phyloP scores from a whole-genome alignment of 2,113 vertebrate genomes.

The Tringa solitaria region DNA sequence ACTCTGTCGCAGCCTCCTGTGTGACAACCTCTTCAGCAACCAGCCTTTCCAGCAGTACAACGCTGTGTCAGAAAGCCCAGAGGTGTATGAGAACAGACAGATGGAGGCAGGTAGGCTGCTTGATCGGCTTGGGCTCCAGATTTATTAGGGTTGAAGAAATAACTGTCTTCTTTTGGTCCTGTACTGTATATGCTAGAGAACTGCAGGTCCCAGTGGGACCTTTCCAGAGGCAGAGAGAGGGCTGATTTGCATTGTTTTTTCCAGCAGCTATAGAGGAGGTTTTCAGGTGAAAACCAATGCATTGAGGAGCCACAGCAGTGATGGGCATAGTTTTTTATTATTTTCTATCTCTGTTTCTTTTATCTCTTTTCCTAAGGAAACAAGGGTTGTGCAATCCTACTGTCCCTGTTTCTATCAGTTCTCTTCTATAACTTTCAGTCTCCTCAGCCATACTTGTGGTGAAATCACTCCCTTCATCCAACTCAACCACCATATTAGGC shows the following conservation, averaged over 20 bases:
- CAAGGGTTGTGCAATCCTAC: background rate
- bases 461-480: background rate
- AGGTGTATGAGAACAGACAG: constrained; percentile 39
- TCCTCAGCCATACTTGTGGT: background rate
- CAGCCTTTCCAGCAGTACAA: constrained; percentile 84
- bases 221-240: background rate
- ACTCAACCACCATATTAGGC: background rate
- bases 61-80: constrained; percentile 49
- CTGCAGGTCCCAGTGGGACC: background rate
- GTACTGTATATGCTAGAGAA: background rate
- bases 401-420: background rate
- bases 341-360: background rate
- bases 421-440: background rate
- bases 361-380: background rate
- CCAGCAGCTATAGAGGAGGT: background rate
- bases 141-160: background rate
- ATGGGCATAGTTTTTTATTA: background rate
- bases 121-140: background rate
- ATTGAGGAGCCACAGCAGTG: background rate
- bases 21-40: constrained; percentile 95
- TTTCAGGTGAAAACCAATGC: background rate
- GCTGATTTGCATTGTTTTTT: background rate
- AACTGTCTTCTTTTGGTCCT: background rate
- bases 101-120: constrained; percentile 71
- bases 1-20: constrained; percentile 90